Evolutionary conservation across 2,888 invertebrate species (phyloP).

Genomic region (Metallyticus violacea): DNA sequence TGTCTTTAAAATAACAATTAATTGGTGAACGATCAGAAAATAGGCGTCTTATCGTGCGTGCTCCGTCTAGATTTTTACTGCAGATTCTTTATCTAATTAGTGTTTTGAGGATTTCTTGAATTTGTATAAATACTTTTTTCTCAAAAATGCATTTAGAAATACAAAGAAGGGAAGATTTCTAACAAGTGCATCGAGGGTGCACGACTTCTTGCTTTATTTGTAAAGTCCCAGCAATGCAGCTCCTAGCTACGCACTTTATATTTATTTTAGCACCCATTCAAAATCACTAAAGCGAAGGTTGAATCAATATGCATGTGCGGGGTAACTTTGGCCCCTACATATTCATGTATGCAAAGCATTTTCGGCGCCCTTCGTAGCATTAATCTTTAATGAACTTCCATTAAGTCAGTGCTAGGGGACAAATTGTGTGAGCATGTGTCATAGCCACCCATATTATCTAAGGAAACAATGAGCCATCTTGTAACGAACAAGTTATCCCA

Average conservation of each 20-base stretch:
- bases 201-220: too few species aligned
- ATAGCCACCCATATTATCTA: neutral
- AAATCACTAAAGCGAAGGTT: neutral
- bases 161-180: too few species aligned
- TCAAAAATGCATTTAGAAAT: too few species aligned
- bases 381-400: neutral
- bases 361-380: neutral
- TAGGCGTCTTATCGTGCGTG: too few species aligned
- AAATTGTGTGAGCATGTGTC: neutral
- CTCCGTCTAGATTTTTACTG: too few species aligned
- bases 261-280: neutral
- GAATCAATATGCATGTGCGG: neutral
- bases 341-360: neutral
- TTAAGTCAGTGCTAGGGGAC: neutral
- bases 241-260: neutral
- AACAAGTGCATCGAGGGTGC: too few species aligned
- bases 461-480: neutral
- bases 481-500: neutral
- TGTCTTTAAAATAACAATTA: too few species aligned
- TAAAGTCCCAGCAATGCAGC: neutral
- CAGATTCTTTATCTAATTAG: too few species aligned
- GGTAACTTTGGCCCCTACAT: neutral
- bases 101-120: too few species aligned
- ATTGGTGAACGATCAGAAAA: too few species aligned
- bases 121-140: too few species aligned